Percentiles rank a stretch among this genome's conserved stretches.
These are phyloP conservation scores for Nemurella pictetii DNA, from an alignment of 2,888 invertebrate genomes.

Conservation along the genomic window DNA sequence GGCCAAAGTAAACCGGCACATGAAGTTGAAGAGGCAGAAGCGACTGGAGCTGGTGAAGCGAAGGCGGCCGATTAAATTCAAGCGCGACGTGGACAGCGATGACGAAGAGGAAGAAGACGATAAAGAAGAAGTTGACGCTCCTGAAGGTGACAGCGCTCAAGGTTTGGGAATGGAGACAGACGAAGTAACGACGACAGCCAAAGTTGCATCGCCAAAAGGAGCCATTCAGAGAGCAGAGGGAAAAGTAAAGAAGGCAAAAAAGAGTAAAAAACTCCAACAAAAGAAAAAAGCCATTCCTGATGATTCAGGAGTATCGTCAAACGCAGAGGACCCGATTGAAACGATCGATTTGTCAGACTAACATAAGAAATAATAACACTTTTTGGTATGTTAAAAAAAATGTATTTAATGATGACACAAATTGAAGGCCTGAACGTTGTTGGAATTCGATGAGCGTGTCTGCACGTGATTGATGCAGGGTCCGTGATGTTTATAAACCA, in stretches of 20 bases:
- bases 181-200: neutral
- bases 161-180: neutral
- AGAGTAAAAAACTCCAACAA: neutral
- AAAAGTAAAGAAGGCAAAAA: neutral
- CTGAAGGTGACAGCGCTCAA: neutral
- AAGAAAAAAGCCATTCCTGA: neutral
- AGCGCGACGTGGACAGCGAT: neutral
- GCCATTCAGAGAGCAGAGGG: too few species aligned
- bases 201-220: neutral
- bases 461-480: neutral
- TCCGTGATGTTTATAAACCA: neutral
- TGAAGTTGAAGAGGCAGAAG: neutral
- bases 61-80: neutral
- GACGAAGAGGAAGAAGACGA: neutral
- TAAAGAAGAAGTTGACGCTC: neutral
- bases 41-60: neutral
- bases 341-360: neutral
- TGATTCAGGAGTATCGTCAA: neutral
- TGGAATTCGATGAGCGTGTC: neutral
- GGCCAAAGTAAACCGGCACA: constrained; percentile 55
- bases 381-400: neutral
- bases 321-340: too few species aligned
- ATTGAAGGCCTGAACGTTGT: too few species aligned
- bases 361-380: neutral
- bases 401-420: neutral